Evolutionary conservation across 2,888 invertebrate genomes (phyloP), one percentile per base, ranked within the genome.

Genomic region (Trissoscelio sp.): DNA sequence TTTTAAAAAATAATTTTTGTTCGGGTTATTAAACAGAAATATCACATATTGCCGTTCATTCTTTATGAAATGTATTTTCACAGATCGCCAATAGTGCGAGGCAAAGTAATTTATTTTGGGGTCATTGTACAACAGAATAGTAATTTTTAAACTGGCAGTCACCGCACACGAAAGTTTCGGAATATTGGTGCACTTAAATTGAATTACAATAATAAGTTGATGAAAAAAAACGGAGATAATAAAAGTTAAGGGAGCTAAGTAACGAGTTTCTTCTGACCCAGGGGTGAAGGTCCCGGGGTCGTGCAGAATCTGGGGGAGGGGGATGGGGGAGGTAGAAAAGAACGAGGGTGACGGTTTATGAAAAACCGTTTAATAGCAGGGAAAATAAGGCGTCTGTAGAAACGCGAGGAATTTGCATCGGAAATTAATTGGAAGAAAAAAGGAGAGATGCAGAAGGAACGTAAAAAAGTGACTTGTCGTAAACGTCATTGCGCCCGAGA

Each of bases 351-450:
- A 20, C 12, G 9, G 28, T 51, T 51, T 51, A 51, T 51, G 24
- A 53, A 53, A 66, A 66, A 66, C 24, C 66, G 6, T 66, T 53
- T 53, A 53, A 66, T 53, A 39, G 39, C 42, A 14, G 14, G 5
- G 18, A 53, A 51, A 66, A 66, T 48, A 39, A 37, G 53, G 34
- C 24, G 53, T 37, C 11, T 16, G 9, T 4, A 53, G 31, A 51
- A 66, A 24, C 9, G 24, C 16, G n/a, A 39, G 7, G 34, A 51
- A 51, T 53, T 53, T 28, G 53, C 42, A 39, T 51, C 39, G 53
- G 66, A 53, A 53, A 64, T 64, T 64, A 48, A 64, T 64, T 64
- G 48, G 20, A 48, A 48, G 62, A 34, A 64, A 64, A 31, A 48
- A 64, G 18, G 20, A 28, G 31, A 0, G 44, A 3, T 31, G 34